Percentiles rank a stretch among this genome's conserved stretches.
phyloP scores from a whole-genome alignment of 1,140 invertebrate species.

The Drosophila repleta region DNA sequence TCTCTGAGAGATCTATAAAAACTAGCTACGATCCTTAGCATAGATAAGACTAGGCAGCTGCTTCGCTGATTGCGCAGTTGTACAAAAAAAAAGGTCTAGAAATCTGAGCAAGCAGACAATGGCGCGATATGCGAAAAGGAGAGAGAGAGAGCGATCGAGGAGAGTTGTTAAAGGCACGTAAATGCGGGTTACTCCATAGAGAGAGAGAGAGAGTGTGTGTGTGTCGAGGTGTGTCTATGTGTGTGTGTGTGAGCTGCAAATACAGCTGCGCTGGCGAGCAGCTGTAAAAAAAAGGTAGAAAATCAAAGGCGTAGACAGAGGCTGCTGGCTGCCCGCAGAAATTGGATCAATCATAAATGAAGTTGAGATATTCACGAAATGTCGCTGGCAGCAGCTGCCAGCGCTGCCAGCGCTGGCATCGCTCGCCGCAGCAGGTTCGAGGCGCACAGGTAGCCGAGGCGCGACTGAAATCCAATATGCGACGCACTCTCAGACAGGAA shows the following conservation, averaged over 20 bases:
- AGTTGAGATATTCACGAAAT: constrained; percentile 38
- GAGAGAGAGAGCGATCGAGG: constrained; percentile 4
- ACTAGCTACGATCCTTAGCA: background rate
- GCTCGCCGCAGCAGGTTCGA: constrained; percentile 53
- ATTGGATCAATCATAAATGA: constrained; percentile 68
- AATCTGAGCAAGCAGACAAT: constrained; percentile 25
- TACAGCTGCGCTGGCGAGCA: constrained; percentile 59
- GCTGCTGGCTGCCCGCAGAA: constrained; percentile 55
- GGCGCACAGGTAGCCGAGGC: constrained; percentile 47
- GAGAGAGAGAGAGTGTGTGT: constrained; percentile 5
- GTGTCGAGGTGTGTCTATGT: constrained; percentile 1
- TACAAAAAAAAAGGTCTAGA: background rate
- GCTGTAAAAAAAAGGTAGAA: constrained; percentile 19
- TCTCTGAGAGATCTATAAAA: background rate
- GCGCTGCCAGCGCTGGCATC: constrained; percentile 12
- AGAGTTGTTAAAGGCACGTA: constrained; percentile 37
- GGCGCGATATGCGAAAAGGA: constrained; percentile 53
- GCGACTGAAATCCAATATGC: constrained; percentile 54
- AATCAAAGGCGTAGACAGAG: constrained; percentile 1
- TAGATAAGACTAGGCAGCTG: constrained; percentile 1
- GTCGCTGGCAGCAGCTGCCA: constrained; percentile 34
- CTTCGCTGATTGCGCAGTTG: constrained; percentile 10
- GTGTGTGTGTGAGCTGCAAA: constrained; percentile 44
- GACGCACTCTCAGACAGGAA: constrained; percentile 34
- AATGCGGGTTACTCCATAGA: constrained; percentile 38